Evolutionary conservation across 2,797 vertebrate species (phyloP), one percentile per base, ranked within the genome.

Genomic region (Poecile montanus): DNA sequence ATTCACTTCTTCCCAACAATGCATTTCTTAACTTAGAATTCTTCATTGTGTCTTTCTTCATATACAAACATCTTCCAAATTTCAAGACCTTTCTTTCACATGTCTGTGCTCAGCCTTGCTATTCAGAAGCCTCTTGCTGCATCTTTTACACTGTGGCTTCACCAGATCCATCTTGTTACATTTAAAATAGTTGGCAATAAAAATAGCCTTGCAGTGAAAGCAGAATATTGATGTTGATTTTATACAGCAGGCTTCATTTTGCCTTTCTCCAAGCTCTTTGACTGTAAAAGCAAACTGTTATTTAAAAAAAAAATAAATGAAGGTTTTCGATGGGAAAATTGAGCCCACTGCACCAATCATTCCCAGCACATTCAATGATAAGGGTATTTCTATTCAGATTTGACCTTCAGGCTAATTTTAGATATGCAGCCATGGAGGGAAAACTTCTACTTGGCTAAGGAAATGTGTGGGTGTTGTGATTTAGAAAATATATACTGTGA

Each of bases 381-480:
- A 94, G 89, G 84, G 40, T 91, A 44, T 91, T 93, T 93, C 93
- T 89, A 62, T 85, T 96, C 90, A 93, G 92, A 89, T 88, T 89
- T 96, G 95, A 96, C 96, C 97, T 97, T 96, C 95, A 78, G 89
- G 82, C 96, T 95, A 38, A 97, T 95, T 92, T 90, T 90, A 94
- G 91, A 66, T 80, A n/a, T 42, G 45, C 80, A 82, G 66, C 91
- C 89, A 27, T 34, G 58, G 84, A 93, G 91, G 77, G 87, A 96
- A 96, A 93, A 86, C 89, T 95, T 96, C 67, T 96, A 18, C 78
- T 96, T 95, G 83, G 82, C 95, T 85, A 84, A 95, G 87, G 94
- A 96, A 96, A 83, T 62, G 66, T 81, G 94, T 91, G 70, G 86
- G 88, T 73, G 90, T 94, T 77, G 63, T 45, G 71, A 88, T 95